phyloP scores from a whole-genome alignment of 2,113 vertebrate species.

The Sporophila hypoxantha region DNA sequence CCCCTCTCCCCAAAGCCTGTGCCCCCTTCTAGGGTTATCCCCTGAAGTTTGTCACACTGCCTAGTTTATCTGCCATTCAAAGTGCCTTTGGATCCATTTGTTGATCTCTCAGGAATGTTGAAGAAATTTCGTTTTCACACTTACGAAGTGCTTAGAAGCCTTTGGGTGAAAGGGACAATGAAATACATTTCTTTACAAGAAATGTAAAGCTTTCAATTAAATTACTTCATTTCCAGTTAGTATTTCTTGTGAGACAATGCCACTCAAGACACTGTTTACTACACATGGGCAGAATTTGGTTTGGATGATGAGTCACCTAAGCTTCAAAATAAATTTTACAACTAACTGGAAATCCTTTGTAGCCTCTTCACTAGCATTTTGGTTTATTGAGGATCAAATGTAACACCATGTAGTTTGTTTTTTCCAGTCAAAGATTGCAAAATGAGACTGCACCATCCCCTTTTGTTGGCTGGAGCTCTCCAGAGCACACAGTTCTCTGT shows the following conservation, averaged over 20 bases:
- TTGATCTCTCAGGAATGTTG: not conserved
- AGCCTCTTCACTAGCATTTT: not conserved
- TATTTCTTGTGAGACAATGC: not conserved
- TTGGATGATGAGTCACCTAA: not conserved
- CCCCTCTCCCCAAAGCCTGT: not conserved
- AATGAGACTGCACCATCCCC: not conserved
- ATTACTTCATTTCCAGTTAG: not conserved
- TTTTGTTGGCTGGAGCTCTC: not conserved
- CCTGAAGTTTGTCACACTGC: not conserved
- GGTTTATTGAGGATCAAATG: not conserved
- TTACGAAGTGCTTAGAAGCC: not conserved
- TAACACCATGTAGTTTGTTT: not conserved
- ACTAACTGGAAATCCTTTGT: not conserved
- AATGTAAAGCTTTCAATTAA: not conserved
- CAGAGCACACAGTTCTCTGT: not conserved
- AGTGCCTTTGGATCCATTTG: not conserved
- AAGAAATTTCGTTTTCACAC: not conserved
- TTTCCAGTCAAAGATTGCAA: not conserved
- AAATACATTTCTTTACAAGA: not conserved
- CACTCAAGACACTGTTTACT: not conserved
- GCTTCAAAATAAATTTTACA: not conserved
- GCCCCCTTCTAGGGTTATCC: not conserved
- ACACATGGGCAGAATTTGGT: not conserved
- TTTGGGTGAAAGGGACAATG: not conserved
- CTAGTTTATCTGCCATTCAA: accelerated